Evolutionary conservation across 2,888 invertebrate genomes (phyloP).

Genomic region (Blastobasis lacticolella): DNA sequence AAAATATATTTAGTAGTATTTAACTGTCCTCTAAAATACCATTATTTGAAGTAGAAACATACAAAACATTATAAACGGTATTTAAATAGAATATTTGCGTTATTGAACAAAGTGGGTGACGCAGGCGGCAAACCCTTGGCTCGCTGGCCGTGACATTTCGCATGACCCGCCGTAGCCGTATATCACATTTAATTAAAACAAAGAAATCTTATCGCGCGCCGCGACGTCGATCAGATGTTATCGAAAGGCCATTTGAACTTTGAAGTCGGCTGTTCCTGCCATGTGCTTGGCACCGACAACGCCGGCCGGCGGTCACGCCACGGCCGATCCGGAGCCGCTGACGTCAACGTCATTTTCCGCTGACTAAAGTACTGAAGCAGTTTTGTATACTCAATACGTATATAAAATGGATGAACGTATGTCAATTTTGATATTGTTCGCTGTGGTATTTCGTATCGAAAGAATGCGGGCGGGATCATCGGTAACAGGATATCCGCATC

Average conservation of each 20-base stretch:
- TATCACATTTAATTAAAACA: constrained; percentile 5
- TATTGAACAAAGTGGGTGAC: too few relatives aligned
- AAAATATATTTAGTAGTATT: too few relatives aligned
- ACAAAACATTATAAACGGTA: too few relatives aligned
- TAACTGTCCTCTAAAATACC: too few relatives aligned
- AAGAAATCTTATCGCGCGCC: constrained; percentile 7
- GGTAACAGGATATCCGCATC: not conserved
- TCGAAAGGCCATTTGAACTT: constrained; percentile 1
- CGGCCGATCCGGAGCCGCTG: constrained; percentile 16
- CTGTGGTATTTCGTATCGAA: too few relatives aligned
- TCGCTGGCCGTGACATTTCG: constrained; percentile 12
- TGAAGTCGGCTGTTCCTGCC: constrained; percentile 1
- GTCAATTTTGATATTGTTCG: not conserved
- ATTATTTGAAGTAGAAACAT: too few relatives aligned
- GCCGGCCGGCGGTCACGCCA: constrained; percentile 27
- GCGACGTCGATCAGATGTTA: constrained; percentile 7
- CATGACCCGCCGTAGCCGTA: constrained; percentile 4
- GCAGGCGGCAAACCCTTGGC: not conserved
- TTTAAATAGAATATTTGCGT: too few relatives aligned
- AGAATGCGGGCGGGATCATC: too few relatives aligned
- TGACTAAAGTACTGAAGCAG: too few relatives aligned
- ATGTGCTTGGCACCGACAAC: not conserved
- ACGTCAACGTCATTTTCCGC: constrained; percentile 27
- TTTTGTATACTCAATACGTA: too few relatives aligned
- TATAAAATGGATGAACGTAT: too few relatives aligned